Percentiles rank a stretch among this genome's conserved stretches.
These are phyloP conservation scores for Lepus timidus DNA, from an alignment of 2,113 vertebrate species.

Conservation along the genomic window DNA sequence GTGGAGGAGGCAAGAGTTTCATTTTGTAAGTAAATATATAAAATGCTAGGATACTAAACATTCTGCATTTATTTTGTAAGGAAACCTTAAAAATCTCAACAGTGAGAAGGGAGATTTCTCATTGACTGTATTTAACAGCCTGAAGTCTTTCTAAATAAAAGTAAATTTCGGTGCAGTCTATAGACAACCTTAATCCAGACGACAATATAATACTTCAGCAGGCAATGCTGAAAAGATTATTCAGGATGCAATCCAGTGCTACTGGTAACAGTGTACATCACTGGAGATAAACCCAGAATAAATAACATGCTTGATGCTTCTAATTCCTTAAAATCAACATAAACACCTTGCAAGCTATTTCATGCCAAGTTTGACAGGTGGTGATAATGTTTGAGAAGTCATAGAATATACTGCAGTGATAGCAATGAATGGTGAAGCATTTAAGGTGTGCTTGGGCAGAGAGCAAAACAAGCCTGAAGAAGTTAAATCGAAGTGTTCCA, in stretches of 20 bases:
- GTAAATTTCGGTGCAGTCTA: constrained; percentile 7
- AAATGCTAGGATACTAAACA: neutral
- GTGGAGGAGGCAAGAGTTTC: neutral
- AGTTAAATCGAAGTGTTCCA: constrained; percentile 78
- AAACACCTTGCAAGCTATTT: constrained; percentile 84
- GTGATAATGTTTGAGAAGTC: constrained; percentile 79
- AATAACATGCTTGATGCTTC: constrained; percentile 80
- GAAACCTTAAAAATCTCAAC: constrained; percentile 13
- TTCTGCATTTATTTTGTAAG: neutral
- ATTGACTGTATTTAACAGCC: constrained; percentile 43
- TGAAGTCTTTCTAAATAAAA: constrained; percentile 45
- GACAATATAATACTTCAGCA: constrained; percentile 59
- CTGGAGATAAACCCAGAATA: constrained; percentile 81
- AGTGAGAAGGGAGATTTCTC: constrained; percentile 25
- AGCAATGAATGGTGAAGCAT: constrained; percentile 58
- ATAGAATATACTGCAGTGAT: constrained; percentile 63
- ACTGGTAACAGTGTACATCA: constrained; percentile 72
- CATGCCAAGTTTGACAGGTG: constrained; percentile 82
- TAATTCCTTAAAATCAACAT: constrained; percentile 86
- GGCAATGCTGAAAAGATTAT: constrained; percentile 70
- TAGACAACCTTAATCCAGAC: constrained; percentile 71
- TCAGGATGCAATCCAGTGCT: constrained; percentile 61
- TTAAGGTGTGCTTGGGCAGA: constrained; percentile 55
- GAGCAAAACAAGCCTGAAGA: constrained; percentile 54
- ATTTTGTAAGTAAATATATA: neutral